Base-by-base conservation (phyloP, 1,140 invertebrate species). In the Hycleus cichorii region DNA sequence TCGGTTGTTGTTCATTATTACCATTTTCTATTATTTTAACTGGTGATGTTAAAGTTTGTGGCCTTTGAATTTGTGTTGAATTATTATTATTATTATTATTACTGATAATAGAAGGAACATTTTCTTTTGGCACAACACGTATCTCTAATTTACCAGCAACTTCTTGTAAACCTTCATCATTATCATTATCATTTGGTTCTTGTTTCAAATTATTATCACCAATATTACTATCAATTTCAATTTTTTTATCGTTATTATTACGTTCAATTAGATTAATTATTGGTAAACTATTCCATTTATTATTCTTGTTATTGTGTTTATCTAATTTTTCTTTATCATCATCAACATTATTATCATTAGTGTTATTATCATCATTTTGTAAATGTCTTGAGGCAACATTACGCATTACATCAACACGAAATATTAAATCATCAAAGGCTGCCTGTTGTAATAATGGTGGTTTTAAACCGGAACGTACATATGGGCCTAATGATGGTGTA, bases 361-460 rank as follows among this genome's bases (percentile, higher is more conserved):
- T 79, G 42, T 89, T 72, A 65, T 84, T 80, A 49, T 88, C 72
- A 63, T 84, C 80, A 69, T 10, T 3, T 42, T 82, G 80, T 38
- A 89, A 64, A 57, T 83, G 77, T 59, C 64, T 78, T 74, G 68
- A 90, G 65, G 47, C 87, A 81, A 93, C 81, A 70, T 91, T 91
- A 44, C 91, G 78, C 80, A 88, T 88, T 18, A 93, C 84, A 74
- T 93, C 90, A 44, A 93, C 82, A 55, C 86, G 80, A 74, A 90
- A 93, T 0, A 89, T 76, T 59, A 84, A 80, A 72, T 91, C 86
- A 70, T 92, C 90, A 73, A 93, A 90, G 8, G 88, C 85, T 18
- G 89, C 90, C 75, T 92, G 88, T 72, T 92, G 90, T 25, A 92
- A 77, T 68, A 86, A 74, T 9, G 85, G 84, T 27, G 84, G 81